Evolutionary conservation across 2,888 invertebrate genomes (phyloP), one percentile per base, ranked within the genome.

Genomic region (Cetonia aurata): DNA sequence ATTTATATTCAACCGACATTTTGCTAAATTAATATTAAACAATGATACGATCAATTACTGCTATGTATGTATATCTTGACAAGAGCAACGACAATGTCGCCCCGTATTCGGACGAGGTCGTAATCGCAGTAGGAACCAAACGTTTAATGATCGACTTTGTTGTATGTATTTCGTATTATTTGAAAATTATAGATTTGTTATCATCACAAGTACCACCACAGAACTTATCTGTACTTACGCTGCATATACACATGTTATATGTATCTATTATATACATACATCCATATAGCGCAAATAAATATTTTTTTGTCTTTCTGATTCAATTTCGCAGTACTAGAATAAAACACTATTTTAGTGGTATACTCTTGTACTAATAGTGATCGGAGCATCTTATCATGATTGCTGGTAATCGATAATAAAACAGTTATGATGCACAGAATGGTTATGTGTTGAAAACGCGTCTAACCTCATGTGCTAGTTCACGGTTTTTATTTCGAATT

Each of bases 1-100:
- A 70, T 37, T 65, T 19, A 33, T 56, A 55, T 48, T 70, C 62
- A 17, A 25, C 52, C 12, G 62, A 33, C 69, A 69, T 69, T 48
- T 4, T 48, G 48, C 6, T 15, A 15, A n/a, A 50, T 62, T 48
- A 37, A 37, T 37, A 62, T 46, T 25, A 8, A 37, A 37, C 8
- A 37, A 37, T 37, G 37, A 37, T 37, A 37, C 37, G 37, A 31
- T 53, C 52, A 53, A 31, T 25, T 31, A 53, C 25, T 4, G 1
- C 1, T 12, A 25, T n/a, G n/a, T 6, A 37, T 31, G 31, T 31
- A 12, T 15, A 25, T 46, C 17, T 6, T 0, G 25, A 44, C 19
- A 31, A 46, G 44, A 41, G 19, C 44, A 25, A 1, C 19, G 3
- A 10, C 59, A 44, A 59, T 44, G 15, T 37, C 44, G 12, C 25